These are phyloP conservation scores for Diorhabda elongata DNA, from an alignment of 1,140 invertebrate genomes.

Conservation along the genomic window DNA sequence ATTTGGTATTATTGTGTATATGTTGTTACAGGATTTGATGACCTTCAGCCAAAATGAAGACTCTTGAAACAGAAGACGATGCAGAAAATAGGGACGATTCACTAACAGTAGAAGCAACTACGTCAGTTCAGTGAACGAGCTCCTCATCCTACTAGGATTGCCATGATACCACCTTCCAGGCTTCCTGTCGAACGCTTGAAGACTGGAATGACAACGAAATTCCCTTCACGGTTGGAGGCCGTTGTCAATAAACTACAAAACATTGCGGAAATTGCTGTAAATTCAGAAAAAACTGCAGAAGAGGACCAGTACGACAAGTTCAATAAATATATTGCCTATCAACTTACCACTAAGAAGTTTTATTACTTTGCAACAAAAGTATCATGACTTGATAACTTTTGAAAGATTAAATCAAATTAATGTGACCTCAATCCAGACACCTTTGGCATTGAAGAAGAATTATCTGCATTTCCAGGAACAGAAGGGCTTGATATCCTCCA, in stretches of 20 bases:
- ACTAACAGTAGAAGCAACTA: slow-evolving; percentile 9
- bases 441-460: too few species aligned
- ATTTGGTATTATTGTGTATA: not conserved
- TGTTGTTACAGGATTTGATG: not conserved
- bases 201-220: not conserved
- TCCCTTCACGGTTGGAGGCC: slow-evolving; percentile 3
- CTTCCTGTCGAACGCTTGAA: not conserved
- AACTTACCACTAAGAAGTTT: slow-evolving; percentile 8
- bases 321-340: slow-evolving; percentile 14
- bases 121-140: not conserved
- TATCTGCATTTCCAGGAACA: too few species aligned
- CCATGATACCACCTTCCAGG: not conserved
- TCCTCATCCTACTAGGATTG: not conserved
- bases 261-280: slow-evolving; percentile 6
- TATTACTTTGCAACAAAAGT: not conserved
- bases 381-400: not conserved
- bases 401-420: too few species aligned
- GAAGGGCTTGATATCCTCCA: too few species aligned
- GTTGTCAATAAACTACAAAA: slow-evolving; percentile 14
- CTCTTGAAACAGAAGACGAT: not conserved
- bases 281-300: not conserved
- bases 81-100: slow-evolving; percentile 10
- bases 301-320: slow-evolving; percentile 16
- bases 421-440: too few species aligned
- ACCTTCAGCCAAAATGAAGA: not conserved